These are phyloP conservation scores for Peromyscus maniculatus DNA, from an alignment of 2,113 vertebrate genomes.

Conservation along the genomic window DNA sequence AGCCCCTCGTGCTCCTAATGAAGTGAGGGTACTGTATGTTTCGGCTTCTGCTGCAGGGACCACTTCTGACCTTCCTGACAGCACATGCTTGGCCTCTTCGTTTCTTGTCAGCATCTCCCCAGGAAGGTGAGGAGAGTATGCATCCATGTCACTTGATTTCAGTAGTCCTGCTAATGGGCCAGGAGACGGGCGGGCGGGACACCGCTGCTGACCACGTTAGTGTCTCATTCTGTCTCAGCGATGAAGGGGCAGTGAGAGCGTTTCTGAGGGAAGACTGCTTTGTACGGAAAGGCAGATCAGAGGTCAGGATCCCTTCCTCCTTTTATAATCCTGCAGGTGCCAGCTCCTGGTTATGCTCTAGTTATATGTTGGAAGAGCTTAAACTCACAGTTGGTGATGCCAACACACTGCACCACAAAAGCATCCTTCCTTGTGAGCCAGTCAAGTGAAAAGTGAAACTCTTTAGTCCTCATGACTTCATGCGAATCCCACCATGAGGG, in stretches of 20 bases:
- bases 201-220: neutral
- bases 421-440: neutral
- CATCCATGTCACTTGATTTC: neutral
- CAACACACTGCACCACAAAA: neutral
- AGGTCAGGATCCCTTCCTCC: neutral
- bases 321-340: neutral
- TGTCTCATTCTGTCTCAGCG: neutral
- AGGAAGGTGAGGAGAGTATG: neutral
- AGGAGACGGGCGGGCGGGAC: too few relatives aligned
- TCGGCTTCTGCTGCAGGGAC: too few relatives aligned
- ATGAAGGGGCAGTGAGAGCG: neutral
- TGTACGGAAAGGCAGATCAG: neutral
- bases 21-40: rapidly evolving
- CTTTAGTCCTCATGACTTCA: neutral
- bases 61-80: neutral
- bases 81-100: neutral
- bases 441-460: rapidly evolving
- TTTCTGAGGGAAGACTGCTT: neutral
- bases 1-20: neutral
- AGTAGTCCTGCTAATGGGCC: neutral
- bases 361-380: neutral
- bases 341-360: neutral
- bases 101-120: neutral
- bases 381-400: neutral
- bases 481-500: rapidly evolving